These are phyloP conservation scores for Hemitrygon akajei DNA, from an alignment of 2,797 vertebrate species.

Conservation along the genomic window DNA sequence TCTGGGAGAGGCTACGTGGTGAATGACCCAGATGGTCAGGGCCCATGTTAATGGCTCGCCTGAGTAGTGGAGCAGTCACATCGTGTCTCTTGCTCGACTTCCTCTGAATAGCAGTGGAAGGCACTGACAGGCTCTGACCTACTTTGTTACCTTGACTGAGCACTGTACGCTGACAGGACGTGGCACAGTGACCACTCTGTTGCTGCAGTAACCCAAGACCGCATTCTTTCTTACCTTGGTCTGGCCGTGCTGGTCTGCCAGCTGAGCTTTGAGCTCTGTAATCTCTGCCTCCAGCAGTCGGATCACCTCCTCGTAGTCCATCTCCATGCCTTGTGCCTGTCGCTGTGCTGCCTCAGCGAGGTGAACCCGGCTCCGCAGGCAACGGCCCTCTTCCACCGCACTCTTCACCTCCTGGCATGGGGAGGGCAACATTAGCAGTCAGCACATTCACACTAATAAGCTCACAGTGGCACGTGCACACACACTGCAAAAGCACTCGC, in stretches of 20 bases:
- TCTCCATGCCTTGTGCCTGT: constrained; percentile 80
- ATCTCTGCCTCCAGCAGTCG: constrained; percentile 83
- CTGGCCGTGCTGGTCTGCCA: constrained; percentile 59
- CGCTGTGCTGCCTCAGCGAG: constrained; percentile 77
- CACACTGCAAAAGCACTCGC: neutral
- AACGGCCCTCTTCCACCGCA: constrained; percentile 67
- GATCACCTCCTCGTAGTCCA: constrained; percentile 93
- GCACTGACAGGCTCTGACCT: constrained; percentile 85
- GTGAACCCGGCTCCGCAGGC: constrained; percentile 69
- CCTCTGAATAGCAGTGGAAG: neutral
- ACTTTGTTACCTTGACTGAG: constrained; percentile 79
- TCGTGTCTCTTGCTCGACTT: constrained; percentile 1
- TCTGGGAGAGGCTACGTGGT: no score
- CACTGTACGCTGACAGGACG: constrained; percentile 65
- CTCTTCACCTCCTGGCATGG: constrained; percentile 69
- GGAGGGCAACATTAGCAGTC: neutral
- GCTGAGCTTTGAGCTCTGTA: constrained; percentile 76
- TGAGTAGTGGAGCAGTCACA: constrained; percentile 5
- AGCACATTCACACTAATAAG: no score
- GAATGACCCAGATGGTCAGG: neutral
- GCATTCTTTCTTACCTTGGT: constrained; percentile 68
- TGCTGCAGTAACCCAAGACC: constrained; percentile 61
- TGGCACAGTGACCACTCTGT: constrained; percentile 54
- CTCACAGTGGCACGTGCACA: neutral
- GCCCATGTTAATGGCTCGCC: neutral